These are phyloP conservation scores for Acrossocheilus fasciatus DNA, from an alignment of 2,797 vertebrate genomes.

Conservation along the genomic window DNA sequence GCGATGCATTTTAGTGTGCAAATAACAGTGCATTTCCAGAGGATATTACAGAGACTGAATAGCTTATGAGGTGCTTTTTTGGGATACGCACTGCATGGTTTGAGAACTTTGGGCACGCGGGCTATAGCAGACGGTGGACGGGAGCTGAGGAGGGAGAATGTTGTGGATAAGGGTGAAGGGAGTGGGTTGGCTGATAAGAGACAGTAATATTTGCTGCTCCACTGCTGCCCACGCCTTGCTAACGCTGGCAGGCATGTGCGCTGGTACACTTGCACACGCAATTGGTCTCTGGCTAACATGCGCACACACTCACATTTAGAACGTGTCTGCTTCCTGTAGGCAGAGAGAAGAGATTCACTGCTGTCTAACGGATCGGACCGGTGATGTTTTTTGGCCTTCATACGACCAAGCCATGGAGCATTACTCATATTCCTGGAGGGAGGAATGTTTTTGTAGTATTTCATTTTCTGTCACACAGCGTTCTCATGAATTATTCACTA, in stretches of 20 bases:
- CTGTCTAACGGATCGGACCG: neutral
- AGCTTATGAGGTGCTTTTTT: neutral
- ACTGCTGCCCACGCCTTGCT: constrained; percentile 52
- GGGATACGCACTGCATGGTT: neutral
- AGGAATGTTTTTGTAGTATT: constrained; percentile 42
- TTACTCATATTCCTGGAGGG: constrained; percentile 41
- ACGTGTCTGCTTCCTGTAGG: constrained; percentile 46
- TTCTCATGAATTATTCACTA: constrained; percentile 38
- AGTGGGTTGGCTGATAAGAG: constrained; percentile 55
- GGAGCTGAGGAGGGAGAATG: constrained; percentile 36
- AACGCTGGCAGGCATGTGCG: constrained; percentile 49
- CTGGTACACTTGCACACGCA: constrained; percentile 36
- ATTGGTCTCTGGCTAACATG: constrained; percentile 32
- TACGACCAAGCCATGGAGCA: neutral
- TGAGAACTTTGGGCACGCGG: neutral
- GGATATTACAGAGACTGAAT: neutral
- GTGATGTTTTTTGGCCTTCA: constrained; percentile 15
- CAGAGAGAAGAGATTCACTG: constrained; percentile 1
- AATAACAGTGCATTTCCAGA: constrained; percentile 9
- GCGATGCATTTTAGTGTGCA: constrained; percentile 2
- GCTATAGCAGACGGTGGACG: constrained; percentile 31
- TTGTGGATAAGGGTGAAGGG: constrained; percentile 30
- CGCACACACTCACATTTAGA: constrained; percentile 15
- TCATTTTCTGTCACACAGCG: constrained; percentile 26
- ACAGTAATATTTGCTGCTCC: constrained; percentile 59